A percentile compares a stretch with the other conserved stretches of the same genome.
Conservation (phyloP, 1,140 invertebrate species). For the Coelopa frigida region DNA sequence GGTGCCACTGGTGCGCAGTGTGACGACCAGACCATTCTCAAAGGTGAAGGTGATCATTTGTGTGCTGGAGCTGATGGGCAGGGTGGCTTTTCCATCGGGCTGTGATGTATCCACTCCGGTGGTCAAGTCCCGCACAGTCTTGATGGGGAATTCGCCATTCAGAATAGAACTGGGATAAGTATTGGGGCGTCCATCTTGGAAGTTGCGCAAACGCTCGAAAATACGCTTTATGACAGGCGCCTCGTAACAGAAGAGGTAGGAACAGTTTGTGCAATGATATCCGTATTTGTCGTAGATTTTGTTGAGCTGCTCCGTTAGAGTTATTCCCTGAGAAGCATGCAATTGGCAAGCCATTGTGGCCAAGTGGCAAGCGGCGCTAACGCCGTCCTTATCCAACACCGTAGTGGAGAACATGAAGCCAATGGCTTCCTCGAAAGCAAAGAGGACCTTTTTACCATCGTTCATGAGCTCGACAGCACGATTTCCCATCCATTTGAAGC, state of each 20-base stretch:
- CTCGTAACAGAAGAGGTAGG: conserved; percentile 84
- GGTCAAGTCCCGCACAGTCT: conserved; percentile 77
- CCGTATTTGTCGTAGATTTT: conserved; percentile 81
- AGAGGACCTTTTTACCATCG: conserved; percentile 69
- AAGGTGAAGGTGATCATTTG: conserved; percentile 98
- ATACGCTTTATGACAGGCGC: conserved; percentile 62
- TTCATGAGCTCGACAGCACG: conserved; percentile 64
- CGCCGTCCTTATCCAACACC: conserved; percentile 94
- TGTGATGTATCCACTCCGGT: conserved; percentile 72
- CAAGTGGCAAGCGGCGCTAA: conserved; percentile 73
- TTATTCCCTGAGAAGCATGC: conserved; percentile 52
- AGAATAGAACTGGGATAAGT: conserved; percentile 64
- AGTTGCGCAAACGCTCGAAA: conserved; percentile 78
- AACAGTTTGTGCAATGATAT: conserved; percentile 76
- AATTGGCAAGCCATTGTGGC: conserved; percentile 77
- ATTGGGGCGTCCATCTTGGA: conserved; percentile 46
- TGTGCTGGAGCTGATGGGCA: conserved; percentile 66
- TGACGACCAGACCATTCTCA: conserved; percentile 76
- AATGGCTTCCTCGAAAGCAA: conserved; percentile 93
- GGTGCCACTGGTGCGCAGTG: conserved; percentile 92
- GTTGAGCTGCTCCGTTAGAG: conserved; percentile 67
- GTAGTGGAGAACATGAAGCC: conserved; percentile 88
- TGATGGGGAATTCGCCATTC: conserved; percentile 65
- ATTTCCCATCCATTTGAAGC: conserved; percentile 99
- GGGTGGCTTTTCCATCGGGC: conserved; percentile 61